phyloP scores from a whole-genome alignment of 2,888 invertebrate genomes.

The Xestia c-nigrum region DNA sequence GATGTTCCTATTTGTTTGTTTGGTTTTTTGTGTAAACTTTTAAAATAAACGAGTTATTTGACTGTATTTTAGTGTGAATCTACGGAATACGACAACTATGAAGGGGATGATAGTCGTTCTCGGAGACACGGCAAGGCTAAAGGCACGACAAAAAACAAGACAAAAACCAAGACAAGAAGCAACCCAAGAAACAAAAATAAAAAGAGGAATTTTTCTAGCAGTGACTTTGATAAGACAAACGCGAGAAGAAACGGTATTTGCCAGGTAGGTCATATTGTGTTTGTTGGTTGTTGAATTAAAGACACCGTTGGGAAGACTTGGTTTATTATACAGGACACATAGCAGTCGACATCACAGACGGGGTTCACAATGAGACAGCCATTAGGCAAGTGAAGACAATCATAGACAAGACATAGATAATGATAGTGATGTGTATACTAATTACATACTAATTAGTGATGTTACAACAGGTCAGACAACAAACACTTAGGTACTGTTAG shows the following conservation, averaged over 20 bases:
- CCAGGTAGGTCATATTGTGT: too few species aligned
- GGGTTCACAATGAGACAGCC: too few species aligned
- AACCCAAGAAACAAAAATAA: background rate
- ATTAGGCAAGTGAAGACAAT: too few species aligned
- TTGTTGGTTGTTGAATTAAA: too few species aligned
- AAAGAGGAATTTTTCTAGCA: background rate
- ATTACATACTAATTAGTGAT: too few species aligned
- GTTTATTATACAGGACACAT: too few species aligned
- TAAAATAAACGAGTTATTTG: background rate
- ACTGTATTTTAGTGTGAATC: conserved; percentile 33
- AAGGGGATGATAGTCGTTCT: background rate
- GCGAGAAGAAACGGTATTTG: conserved; percentile 44
- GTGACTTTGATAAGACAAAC: conserved; percentile 1
- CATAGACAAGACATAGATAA: too few species aligned
- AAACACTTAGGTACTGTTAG: background rate
- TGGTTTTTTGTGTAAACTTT: background rate
- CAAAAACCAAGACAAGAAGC: background rate
- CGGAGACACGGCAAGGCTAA: conserved; percentile 1
- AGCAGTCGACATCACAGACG: too few species aligned
- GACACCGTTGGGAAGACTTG: too few species aligned
- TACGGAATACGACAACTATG: background rate
- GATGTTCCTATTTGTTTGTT: background rate
- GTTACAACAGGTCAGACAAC: too few species aligned
- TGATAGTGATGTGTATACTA: too few species aligned
- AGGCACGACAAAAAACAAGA: background rate